phyloP scores from a whole-genome alignment of 2,888 invertebrate genomes.

The Amblyjoppa fuscipennis region DNA sequence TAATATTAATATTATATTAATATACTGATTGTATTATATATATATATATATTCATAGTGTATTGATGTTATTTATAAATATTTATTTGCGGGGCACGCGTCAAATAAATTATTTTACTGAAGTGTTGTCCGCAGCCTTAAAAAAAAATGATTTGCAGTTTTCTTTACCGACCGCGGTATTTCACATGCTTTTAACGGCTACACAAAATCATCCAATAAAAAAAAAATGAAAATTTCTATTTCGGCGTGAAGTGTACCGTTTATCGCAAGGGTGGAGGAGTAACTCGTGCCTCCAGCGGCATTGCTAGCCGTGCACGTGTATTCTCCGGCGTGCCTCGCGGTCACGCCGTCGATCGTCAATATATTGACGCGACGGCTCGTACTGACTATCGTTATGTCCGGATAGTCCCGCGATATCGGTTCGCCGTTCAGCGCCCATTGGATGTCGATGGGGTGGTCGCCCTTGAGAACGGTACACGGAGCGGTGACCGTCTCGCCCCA shows the following conservation, averaged over 20 bases:
- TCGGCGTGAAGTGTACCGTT: slow-evolving; percentile 86
- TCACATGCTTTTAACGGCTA: too few relatives aligned
- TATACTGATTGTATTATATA: too few relatives aligned
- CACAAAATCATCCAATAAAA: neutral
- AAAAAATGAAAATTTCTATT: slow-evolving; percentile 5
- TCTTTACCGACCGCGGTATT: neutral
- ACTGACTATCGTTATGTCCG: slow-evolving; percentile 74
- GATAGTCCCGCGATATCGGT: slow-evolving; percentile 81
- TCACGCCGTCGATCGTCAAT: slow-evolving; percentile 89
- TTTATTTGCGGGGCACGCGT: too few relatives aligned
- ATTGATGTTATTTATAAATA: too few relatives aligned
- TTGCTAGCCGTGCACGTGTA: slow-evolving; percentile 90
- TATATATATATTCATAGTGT: too few relatives aligned
- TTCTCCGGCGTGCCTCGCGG: slow-evolving; percentile 89
- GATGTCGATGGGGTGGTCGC: slow-evolving; percentile 91
- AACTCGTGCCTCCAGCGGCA: slow-evolving; percentile 88
- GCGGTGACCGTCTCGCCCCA: slow-evolving; percentile 90
- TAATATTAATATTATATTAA: too few relatives aligned
- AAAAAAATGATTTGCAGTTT: neutral
- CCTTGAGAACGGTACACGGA: slow-evolving; percentile 90
- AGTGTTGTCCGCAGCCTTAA: neutral
- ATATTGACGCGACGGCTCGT: slow-evolving; percentile 86
- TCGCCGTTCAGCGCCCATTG: slow-evolving; percentile 91
- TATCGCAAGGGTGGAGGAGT: slow-evolving; percentile 88
- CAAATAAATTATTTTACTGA: too few relatives aligned